These are phyloP conservation scores for Tenthredo amoena DNA, from an alignment of 2,888 invertebrate species.

Conservation along the genomic window DNA sequence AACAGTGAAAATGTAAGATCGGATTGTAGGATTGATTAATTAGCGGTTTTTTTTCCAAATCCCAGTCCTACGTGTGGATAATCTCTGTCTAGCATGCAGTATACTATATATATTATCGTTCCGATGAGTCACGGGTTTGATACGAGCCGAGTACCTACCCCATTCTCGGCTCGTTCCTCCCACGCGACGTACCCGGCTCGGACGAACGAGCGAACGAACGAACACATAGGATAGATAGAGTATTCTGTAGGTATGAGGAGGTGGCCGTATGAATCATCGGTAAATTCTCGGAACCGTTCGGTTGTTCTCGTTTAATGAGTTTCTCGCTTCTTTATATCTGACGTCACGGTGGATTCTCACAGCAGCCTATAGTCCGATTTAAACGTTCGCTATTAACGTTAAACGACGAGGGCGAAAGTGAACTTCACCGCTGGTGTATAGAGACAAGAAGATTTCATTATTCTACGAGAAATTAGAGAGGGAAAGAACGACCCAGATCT, in stretches of 20 bases:
- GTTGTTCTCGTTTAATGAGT: constrained; percentile 5
- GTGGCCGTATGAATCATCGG: background rate
- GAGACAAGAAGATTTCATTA: too few species aligned
- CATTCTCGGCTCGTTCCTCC: constrained; percentile 9
- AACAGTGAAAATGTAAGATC: background rate
- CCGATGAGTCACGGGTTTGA: constrained; percentile 9
- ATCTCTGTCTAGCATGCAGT: background rate
- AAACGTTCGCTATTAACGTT: background rate
- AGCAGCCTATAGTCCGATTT: background rate
- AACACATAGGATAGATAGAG: background rate
- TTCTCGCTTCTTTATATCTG: background rate
- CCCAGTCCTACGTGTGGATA: background rate
- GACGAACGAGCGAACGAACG: background rate
- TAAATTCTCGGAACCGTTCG: constrained; percentile 9
- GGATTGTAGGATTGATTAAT: background rate
- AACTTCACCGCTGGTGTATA: background rate
- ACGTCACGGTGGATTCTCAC: background rate
- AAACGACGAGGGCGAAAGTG: background rate
- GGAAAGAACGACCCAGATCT: background rate
- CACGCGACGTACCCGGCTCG: background rate
- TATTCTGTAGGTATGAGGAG: background rate
- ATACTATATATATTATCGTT: background rate
- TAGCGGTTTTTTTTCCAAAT: background rate
- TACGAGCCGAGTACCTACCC: constrained; percentile 9
- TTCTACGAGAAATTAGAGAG: too few species aligned